Evolutionary conservation across 2,113 vertebrate species (phyloP), one percentile per base, ranked within the genome.

Genomic region (Leptodactylus fuscus): DNA sequence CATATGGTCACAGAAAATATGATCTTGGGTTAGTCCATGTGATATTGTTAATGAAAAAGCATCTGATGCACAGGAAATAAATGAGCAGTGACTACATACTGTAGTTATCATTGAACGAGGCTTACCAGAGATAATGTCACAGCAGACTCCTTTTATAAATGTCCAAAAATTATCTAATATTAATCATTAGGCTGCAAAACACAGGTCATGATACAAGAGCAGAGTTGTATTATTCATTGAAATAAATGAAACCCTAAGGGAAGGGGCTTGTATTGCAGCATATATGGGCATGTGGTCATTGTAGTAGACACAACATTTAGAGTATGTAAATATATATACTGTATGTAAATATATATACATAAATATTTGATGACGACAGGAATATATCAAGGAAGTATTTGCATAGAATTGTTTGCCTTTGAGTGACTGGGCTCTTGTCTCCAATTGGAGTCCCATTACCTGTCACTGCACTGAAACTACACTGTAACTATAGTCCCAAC

Each of bases 11-110:
- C 44, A n/a, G 73, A 77, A 75, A 78, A 77, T 65, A 46, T 67
- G 83, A 78, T 77, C 49, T 44, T 8, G 58, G 44, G 55, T 24
- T 58, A 46, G 73, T 65, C 48, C 46, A 65, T 49, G 83, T 5
- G 44, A 77, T 77, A 49, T 85, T 41, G 27, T 75, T 51, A 78
- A 78, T 85, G 74, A 85, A 78, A 77, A 65, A 49, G 60, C 73
- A 77, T 44, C 36, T 78, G 74, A 78, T 65, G 18, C 18, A 27
- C 20, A 65, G 82, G 27, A 34, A n/a, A 62, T 62, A 24, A 76
- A 65, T 27, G 24, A 48, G 24, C 71, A 62, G 67, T 12, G 81
- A 82, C 34, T 49, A 22, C 49, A 82, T 8, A 36, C 41, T n/a
- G n/a, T n/a, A n/a, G n/a, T 51, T 32, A 73, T 38, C 81, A 24